Base-by-base conservation (phyloP, 2,888 invertebrate species). In the Pristionchus arcanus region DNA sequence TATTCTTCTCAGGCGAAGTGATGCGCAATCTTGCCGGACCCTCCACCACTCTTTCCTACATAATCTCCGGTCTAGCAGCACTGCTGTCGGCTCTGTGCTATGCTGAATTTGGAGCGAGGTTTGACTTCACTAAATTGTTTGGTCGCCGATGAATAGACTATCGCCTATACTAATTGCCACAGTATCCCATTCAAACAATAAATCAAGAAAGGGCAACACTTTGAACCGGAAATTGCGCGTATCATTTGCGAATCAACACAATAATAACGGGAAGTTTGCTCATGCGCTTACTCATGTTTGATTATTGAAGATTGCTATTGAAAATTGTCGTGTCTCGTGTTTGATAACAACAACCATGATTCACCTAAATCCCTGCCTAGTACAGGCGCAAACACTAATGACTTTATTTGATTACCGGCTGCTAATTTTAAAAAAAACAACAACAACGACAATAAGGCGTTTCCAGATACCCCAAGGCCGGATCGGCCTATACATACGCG, bases 21-120 rank as follows among this genome's bases (percentile, higher is more conserved):
- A 97, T 97, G 0, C 97, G 97, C 91, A 96, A 97, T 92, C 97
- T 97, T 94, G 97, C 98, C 0, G 98, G 98, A 0, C 98, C 98
- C 0, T 97, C 98, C 0, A 97, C 98, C 2, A 97, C 97, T 13
- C 94, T 98, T 28, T 96, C 96, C 15, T 96, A 97, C 94, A 95
- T 97, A 0, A 97, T 98, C 87, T 98, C 98, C 13, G 98, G 97
- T 2, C 95, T 98, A 1, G 96, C 97, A 49, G 97, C 98, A 0
- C 97, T 97, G 96, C 97, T 85, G 97, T 97, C 95, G 96, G 97
- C 88, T 95, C 97, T 93, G 96, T 97, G 91, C 96, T 98, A 95
- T 91, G 96, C 96, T 0, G 96, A 96, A 91, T 95, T 96, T 91
- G 96, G 96, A 1, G 95, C 95, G 15, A 93, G 95, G 91, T 93